phyloP scores from a whole-genome alignment of 2,888 invertebrate genomes.

The Thereva nobilitata region DNA sequence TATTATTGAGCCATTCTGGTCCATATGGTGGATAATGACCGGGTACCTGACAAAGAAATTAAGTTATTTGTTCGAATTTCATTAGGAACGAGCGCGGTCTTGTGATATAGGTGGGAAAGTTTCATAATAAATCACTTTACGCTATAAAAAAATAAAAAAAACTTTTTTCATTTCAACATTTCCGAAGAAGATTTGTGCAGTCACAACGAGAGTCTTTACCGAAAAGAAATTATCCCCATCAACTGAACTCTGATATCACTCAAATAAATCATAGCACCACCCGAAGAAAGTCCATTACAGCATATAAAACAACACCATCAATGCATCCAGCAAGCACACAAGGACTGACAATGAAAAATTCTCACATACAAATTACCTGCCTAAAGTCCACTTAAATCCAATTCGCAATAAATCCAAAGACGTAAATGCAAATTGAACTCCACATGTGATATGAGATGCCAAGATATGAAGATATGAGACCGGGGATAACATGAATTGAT shows the following conservation, averaged over 20 bases:
- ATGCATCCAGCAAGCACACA: not conserved
- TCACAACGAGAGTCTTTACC: no score
- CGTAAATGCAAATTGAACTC: conserved; percentile 38
- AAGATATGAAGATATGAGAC: conserved; percentile 40
- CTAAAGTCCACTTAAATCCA: conserved; percentile 38
- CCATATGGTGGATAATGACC: conserved; percentile 37
- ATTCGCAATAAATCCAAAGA: conserved; percentile 39
- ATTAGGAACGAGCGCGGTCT: conserved; percentile 20
- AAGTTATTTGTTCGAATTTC: conserved; percentile 36
- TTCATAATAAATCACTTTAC: no score
- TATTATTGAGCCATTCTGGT: conserved; percentile 40
- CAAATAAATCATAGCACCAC: conserved; percentile 12
- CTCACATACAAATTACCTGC: conserved; percentile 33
- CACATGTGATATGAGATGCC: conserved; percentile 36
- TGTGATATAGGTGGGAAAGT: conserved; percentile 25
- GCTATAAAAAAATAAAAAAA: no score
- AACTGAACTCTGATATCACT: conserved; percentile 6
- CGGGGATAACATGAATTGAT: conserved; percentile 42
- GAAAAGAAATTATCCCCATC: not conserved
- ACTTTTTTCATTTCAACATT: no score
- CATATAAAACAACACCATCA: conserved; percentile 16
- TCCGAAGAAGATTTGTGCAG: no score
- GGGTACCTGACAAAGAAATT: conserved; percentile 30
- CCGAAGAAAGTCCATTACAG: conserved; percentile 30
- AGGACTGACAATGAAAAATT: conserved; percentile 29